phyloP scores from a whole-genome alignment of 2,113 vertebrate genomes.

The Pituophis catenifer region DNA sequence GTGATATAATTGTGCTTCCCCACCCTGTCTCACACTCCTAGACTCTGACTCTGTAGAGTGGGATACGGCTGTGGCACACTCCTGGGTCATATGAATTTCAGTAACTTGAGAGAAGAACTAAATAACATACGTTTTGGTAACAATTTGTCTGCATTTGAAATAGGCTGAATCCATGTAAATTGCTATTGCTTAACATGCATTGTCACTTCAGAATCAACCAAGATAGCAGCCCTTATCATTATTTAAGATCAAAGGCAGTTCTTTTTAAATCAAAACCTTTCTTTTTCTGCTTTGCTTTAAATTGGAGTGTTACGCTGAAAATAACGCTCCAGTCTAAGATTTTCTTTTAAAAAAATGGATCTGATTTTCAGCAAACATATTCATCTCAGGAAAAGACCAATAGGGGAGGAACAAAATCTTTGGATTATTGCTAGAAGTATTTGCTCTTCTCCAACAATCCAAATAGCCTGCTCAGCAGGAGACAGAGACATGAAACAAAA shows the following conservation, averaged over 20 bases:
- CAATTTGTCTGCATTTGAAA: constrained; percentile 47
- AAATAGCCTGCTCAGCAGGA: constrained; percentile 9
- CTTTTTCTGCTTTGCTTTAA: background rate
- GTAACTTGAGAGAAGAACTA: constrained; percentile 35
- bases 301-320: constrained; percentile 36
- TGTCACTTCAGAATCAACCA: constrained; percentile 44
- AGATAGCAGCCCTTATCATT: constrained; percentile 45
- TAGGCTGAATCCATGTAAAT: constrained; percentile 41
- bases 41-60: background rate
- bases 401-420: constrained; percentile 4
- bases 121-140: constrained; percentile 34
- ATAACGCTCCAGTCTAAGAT: constrained; percentile 28
- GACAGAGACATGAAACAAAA: constrained; percentile 31
- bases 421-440: constrained; percentile 11
- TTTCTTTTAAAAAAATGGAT: constrained; percentile 16
- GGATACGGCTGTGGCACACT: background rate
- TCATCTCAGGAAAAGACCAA: background rate
- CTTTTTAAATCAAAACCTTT: constrained; percentile 33
- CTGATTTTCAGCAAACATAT: constrained; percentile 15
- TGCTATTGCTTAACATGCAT: constrained; percentile 12
- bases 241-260: constrained; percentile 48
- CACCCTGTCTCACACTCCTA: background rate
- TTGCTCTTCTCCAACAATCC: constrained; percentile 34
- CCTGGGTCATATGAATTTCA: constrained; percentile 24
- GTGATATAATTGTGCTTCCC: background rate